These are phyloP conservation scores for Papilio dardanus DNA, from an alignment of 1,140 invertebrate species.

Conservation along the genomic window DNA sequence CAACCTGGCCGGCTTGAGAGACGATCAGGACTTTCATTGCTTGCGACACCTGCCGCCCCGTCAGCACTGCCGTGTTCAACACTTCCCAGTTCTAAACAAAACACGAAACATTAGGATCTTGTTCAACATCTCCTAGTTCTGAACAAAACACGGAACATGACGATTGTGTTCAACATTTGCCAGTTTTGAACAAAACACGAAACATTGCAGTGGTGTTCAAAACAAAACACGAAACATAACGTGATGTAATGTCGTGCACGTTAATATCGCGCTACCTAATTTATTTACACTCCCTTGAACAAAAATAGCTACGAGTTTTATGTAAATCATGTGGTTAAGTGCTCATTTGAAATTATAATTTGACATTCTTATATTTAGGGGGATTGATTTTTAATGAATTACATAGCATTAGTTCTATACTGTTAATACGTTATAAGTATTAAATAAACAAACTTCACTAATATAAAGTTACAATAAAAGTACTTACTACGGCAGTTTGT, in stretches of 20 bases:
- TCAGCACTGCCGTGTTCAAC: slow-evolving; percentile 97
- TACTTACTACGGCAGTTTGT: no score
- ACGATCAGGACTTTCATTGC: slow-evolving; percentile 98
- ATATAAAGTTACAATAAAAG: no score
- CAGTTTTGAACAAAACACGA: slow-evolving; percentile 88
- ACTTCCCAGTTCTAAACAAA: slow-evolving; percentile 94
- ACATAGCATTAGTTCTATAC: not conserved
- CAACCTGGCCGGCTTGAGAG: slow-evolving; percentile 95
- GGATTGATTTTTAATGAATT: slow-evolving; percentile 4
- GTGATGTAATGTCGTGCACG: not conserved
- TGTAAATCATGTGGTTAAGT: slow-evolving; percentile 1
- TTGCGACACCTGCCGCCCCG: slow-evolving; percentile 95
- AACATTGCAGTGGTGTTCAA: no score
- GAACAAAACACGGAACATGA: slow-evolving; percentile 69
- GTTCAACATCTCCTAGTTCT: slow-evolving; percentile 98
- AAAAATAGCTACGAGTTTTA: slow-evolving; percentile 15
- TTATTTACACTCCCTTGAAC: slow-evolving; percentile 1
- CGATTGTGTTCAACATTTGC: slow-evolving; percentile 95
- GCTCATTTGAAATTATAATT: slow-evolving; percentile 16
- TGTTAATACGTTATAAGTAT: not conserved
- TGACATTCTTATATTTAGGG: not conserved
- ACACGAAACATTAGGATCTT: slow-evolving; percentile 74
- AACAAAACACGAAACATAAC: not conserved
- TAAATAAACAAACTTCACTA: not conserved
- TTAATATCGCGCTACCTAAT: slow-evolving; percentile 9